A percentile compares a stretch with the other conserved stretches of the same genome.
phyloP scores from a whole-genome alignment of 2,797 vertebrate species.

The Iguana delicatissima region DNA sequence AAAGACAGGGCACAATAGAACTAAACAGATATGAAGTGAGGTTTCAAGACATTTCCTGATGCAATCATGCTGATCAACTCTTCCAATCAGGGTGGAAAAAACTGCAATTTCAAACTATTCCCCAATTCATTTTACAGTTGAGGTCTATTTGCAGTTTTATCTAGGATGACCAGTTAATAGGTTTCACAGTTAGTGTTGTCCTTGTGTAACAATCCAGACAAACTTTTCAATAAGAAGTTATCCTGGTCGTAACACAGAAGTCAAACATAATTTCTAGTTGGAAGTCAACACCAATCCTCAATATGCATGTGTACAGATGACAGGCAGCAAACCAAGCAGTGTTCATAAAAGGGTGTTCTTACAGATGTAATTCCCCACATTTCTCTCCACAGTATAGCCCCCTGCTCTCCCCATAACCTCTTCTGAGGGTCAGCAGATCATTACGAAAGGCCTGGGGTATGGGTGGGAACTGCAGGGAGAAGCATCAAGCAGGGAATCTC shows the following conservation, averaged over 20 bases:
- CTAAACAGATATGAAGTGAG: constrained; percentile 23
- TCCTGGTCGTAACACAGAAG: not conserved
- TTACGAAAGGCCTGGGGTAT: not conserved
- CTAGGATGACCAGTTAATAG: not conserved
- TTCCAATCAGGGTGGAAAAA: constrained; percentile 19
- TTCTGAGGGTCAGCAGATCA: not conserved
- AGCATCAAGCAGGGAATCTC: not conserved
- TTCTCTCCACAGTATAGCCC: not conserved
- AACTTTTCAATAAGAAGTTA: not conserved
- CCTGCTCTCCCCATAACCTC: too few species aligned
- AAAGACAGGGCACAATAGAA: constrained; percentile 17
- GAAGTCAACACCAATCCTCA: constrained; percentile 7
- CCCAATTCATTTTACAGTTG: constrained; percentile 57
- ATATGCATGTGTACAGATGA: not conserved
- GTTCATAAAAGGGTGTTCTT: too few species aligned
- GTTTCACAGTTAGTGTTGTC: not conserved
- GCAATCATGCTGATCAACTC: constrained; percentile 45
- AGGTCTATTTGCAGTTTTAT: constrained; percentile 56
- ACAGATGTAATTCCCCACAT: not conserved
- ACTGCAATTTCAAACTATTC: constrained; percentile 16
- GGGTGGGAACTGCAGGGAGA: too few species aligned
- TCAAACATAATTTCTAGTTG: not conserved
- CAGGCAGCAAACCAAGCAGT: too few species aligned
- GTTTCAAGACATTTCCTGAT: not conserved
- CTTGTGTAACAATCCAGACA: not conserved